Percentiles rank a stretch among this genome's conserved stretches.
phyloP scores from a whole-genome alignment of 2,888 invertebrate genomes.

The Latheticus oryzae region DNA sequence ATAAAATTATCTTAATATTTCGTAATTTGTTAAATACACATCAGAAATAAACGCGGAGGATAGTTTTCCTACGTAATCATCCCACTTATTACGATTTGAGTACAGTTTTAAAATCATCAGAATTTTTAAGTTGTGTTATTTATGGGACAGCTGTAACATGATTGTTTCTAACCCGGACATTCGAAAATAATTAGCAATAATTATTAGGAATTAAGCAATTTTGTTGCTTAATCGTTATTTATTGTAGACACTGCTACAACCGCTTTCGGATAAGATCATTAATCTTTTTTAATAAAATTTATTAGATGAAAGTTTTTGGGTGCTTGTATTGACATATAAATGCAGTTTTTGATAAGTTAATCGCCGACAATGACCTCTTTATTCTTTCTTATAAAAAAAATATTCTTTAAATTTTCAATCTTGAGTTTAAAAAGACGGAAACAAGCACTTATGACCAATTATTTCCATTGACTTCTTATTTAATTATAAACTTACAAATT shows the following conservation, averaged over 20 bases:
- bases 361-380: too few relatives aligned
- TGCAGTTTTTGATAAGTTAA: too few relatives aligned
- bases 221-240: conserved; percentile 16
- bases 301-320: too few relatives aligned
- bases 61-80: conserved; percentile 25
- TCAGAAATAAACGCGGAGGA: conserved; percentile 5
- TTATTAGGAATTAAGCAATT: conserved; percentile 19
- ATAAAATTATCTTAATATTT: conserved; percentile 4
- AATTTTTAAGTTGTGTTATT: conserved; percentile 10
- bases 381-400: too few relatives aligned
- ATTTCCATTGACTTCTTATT: too few relatives aligned
- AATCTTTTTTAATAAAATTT: not conserved
- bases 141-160: conserved; percentile 20
- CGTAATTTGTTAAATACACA: conserved; percentile 15
- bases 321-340: too few relatives aligned
- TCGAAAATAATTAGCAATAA: conserved; percentile 8
- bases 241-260: conserved; percentile 9
- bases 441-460: too few relatives aligned
- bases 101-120: conserved; percentile 4
- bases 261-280: not conserved
- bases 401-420: too few relatives aligned
- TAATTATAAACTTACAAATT: too few relatives aligned
- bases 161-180: conserved; percentile 4
- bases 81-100: conserved; percentile 10
- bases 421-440: too few relatives aligned